These are phyloP conservation scores for Nylanderia fulva DNA, from an alignment of 1,140 invertebrate species.

Conservation along the genomic window DNA sequence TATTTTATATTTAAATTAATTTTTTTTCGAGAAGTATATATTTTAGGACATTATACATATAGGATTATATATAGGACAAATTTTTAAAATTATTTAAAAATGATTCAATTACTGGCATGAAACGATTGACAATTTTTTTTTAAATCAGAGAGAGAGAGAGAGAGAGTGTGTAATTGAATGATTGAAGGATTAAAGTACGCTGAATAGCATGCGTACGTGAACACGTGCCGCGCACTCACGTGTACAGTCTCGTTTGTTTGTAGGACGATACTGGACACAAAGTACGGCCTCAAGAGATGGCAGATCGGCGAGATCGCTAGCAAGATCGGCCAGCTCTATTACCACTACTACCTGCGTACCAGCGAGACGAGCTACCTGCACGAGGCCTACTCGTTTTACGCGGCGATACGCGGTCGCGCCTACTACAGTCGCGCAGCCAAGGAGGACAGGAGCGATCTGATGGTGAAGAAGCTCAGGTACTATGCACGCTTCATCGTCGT, in stretches of 20 bases:
- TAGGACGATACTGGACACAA: slow-evolving; percentile 94
- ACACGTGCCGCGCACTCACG: slow-evolving; percentile 24
- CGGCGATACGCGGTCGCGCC: slow-evolving; percentile 96
- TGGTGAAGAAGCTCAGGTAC: slow-evolving; percentile 99
- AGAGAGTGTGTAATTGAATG: neutral
- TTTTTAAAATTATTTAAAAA: neutral
- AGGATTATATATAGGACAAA: neutral
- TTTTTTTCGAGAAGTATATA: neutral
- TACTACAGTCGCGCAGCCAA: slow-evolving; percentile 98
- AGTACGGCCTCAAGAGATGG: slow-evolving; percentile 98
- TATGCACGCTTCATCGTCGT: slow-evolving; percentile 99
- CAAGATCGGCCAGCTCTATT: slow-evolving; percentile 99
- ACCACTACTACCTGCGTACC: slow-evolving; percentile 98
- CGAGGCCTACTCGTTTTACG: slow-evolving; percentile 98
- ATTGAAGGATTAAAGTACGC: neutral
- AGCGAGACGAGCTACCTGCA: slow-evolving; percentile 98
- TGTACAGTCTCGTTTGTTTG: slow-evolving; percentile 70
- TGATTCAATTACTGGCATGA: neutral
- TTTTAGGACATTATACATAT: neutral
- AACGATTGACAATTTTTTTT: neutral
- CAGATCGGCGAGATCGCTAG: slow-evolving; percentile 99
- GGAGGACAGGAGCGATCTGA: slow-evolving; percentile 97
- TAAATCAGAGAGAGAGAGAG: neutral
- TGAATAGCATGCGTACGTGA: neutral
- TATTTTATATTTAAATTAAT: neutral